Percentiles rank a stretch among this genome's conserved stretches.
Evolutionary conservation across 2,113 vertebrate genomes (phyloP).

Genomic region (Prunella fulvescens): DNA sequence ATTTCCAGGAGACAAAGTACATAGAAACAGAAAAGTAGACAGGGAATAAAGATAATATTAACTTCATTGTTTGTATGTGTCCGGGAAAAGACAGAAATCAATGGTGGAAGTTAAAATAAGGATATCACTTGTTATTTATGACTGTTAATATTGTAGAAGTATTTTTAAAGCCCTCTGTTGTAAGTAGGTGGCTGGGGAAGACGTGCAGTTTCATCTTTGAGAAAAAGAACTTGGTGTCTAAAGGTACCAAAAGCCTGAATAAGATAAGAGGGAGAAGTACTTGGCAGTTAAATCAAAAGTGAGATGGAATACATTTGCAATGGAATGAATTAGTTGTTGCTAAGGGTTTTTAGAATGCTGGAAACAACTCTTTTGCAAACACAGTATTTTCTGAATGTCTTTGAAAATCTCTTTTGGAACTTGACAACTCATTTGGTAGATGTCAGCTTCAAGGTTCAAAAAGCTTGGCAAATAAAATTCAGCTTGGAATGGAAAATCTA

Average conservation of each 20-base stretch:
- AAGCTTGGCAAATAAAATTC: constrained; percentile 25
- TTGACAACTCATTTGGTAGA: constrained; percentile 3
- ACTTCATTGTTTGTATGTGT: neutral
- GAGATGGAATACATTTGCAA: neutral
- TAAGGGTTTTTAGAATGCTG: neutral
- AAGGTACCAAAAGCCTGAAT: neutral
- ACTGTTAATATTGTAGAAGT: neutral
- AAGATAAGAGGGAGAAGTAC: neutral
- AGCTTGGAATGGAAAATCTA: constrained; percentile 12
- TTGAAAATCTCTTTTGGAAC: neutral
- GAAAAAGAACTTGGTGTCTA: neutral
- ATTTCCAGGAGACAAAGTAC: neutral
- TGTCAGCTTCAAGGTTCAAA: constrained; percentile 12
- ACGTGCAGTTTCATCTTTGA: neutral
- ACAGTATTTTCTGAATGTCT: neutral
- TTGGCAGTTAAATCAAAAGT: neutral
- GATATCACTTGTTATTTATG: neutral
- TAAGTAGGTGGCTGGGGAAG: neutral
- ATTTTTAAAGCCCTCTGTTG: neutral
- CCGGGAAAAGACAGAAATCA: neutral
- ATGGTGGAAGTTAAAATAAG: neutral
- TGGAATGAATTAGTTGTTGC: neutral
- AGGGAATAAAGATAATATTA: neutral
- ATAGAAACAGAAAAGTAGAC: neutral
- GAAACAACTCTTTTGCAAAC: neutral